phyloP scores from a whole-genome alignment of 2,113 vertebrate genomes.

The Piaya cayana region DNA sequence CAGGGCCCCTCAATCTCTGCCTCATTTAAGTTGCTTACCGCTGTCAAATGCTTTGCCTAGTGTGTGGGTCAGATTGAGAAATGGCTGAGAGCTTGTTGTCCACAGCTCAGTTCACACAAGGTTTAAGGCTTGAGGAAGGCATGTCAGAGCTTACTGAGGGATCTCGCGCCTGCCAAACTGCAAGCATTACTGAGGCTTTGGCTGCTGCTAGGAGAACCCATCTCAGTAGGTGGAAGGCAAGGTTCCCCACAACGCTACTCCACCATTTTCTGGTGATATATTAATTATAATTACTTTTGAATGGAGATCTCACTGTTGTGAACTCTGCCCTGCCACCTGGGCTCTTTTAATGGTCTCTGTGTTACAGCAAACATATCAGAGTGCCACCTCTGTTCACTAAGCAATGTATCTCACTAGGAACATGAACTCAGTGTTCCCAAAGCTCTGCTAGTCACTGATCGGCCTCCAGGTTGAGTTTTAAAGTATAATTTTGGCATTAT shows the following conservation, averaged over 20 bases:
- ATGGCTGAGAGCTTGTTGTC: neutral
- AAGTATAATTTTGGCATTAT: neutral
- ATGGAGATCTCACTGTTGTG: neutral
- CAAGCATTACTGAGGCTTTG: neutral
- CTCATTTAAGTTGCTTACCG: neutral
- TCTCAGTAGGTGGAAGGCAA: neutral
- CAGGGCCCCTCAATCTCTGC: neutral
- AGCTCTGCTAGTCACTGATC: neutral
- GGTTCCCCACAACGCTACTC: neutral
- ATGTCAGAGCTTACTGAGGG: fast-evolving
- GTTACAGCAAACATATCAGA: neutral
- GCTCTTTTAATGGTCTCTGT: neutral
- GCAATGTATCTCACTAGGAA: neutral
- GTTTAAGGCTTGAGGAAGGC: neutral
- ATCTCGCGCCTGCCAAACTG: neutral
- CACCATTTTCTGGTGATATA: neutral
- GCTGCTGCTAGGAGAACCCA: neutral
- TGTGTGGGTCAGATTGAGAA: neutral
- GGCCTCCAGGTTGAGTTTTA: neutral
- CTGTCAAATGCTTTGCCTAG: neutral
- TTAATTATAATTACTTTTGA: neutral
- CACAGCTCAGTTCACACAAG: fast-evolving
- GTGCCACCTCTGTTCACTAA: neutral
- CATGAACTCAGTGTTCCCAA: neutral
- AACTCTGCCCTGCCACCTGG: fast-evolving